Evolutionary conservation across 2,888 invertebrate genomes (phyloP).

Genomic region (Aphrophora alni): DNA sequence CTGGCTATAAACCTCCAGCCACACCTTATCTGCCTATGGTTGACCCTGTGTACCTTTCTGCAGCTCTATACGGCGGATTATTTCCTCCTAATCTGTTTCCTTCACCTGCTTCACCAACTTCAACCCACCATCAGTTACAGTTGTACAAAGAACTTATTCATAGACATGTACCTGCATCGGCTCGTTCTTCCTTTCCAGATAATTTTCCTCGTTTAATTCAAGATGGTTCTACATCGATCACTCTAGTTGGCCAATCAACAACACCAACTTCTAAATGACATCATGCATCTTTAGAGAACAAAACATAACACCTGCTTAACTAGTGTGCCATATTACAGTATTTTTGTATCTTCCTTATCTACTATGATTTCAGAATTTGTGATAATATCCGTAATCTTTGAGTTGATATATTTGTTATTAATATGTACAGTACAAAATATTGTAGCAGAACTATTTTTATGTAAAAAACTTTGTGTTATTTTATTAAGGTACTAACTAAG

Average conservation of each 20-base stretch:
- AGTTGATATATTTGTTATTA: background rate
- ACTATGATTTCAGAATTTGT: background rate
- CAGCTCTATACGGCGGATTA: constrained; percentile 43
- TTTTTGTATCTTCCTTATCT: background rate
- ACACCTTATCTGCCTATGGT: constrained; percentile 35
- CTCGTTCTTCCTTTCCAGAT: constrained; percentile 26
- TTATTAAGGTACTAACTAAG: too few relatives aligned
- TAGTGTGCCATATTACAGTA: constrained; percentile 37
- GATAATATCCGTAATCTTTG: background rate
- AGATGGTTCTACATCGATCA: constrained; percentile 58
- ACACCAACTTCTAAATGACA: constrained; percentile 57
- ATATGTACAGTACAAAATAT: constrained; percentile 4
- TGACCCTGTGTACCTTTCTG: constrained; percentile 46
- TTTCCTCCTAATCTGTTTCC: constrained; percentile 57
- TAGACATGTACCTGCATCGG: constrained; percentile 39
- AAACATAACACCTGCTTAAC: constrained; percentile 17
- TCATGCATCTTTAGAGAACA: background rate
- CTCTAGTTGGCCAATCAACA: constrained; percentile 56
- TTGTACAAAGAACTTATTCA: constrained; percentile 62
- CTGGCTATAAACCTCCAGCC: background rate
- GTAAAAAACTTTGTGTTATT: too few relatives aligned
- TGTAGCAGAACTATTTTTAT: background rate
- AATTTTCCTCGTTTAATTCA: constrained; percentile 52
- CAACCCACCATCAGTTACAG: constrained; percentile 60
- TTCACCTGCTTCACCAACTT: constrained; percentile 47